These are phyloP conservation scores for Melanotaenia duboulayi DNA, from an alignment of 2,113 vertebrate species.

Conservation along the genomic window DNA sequence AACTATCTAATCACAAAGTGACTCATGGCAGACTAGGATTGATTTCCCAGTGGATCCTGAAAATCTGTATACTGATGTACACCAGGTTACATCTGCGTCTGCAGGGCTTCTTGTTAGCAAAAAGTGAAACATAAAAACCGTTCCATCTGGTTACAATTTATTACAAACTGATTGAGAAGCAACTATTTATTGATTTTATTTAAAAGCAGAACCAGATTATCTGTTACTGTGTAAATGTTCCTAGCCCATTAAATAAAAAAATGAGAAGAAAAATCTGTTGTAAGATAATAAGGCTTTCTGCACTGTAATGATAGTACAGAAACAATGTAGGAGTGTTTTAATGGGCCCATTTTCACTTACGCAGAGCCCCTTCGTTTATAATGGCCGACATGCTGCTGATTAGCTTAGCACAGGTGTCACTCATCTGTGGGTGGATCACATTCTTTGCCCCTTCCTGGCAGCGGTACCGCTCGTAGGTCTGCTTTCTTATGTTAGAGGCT, in stretches of 20 bases:
- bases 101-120: neutral
- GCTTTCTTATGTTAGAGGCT: conserved; percentile 81
- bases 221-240: too few relatives aligned
- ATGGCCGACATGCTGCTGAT: conserved; percentile 90
- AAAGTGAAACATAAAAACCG: neutral
- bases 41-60: neutral
- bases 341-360: conserved; percentile 81
- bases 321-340: neutral
- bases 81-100: too few relatives aligned
- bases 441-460: conserved; percentile 87
- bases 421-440: conserved; percentile 77
- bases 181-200: neutral
- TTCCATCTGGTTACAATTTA: too few relatives aligned
- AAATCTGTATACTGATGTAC: neutral
- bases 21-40: neutral
- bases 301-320: neutral
- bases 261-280: too few relatives aligned
- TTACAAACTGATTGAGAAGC: too few relatives aligned
- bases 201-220: too few relatives aligned
- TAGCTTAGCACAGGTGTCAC: conserved; percentile 88
- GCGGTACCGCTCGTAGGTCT: conserved; percentile 90
- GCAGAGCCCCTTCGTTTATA: conserved; percentile 88
- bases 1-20: neutral
- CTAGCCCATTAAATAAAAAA: too few relatives aligned
- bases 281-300: neutral